phyloP scores from a whole-genome alignment of 2,113 vertebrate genomes.

The Gallinago undulata region DNA sequence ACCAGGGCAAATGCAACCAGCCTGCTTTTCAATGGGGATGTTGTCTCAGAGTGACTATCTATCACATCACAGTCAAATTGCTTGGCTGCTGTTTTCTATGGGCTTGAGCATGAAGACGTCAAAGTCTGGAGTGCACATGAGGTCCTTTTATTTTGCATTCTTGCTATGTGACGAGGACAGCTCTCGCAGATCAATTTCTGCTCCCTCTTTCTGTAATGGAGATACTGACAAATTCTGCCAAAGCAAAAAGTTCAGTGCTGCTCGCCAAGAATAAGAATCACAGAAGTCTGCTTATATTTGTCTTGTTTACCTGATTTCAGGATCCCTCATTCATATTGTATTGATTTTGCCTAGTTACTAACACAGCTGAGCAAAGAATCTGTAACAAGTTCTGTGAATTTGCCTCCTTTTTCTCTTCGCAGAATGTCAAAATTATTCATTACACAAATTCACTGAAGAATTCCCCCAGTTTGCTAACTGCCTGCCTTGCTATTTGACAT shows the following conservation, averaged over 20 bases:
- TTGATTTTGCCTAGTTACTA: not conserved
- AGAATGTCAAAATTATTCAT: not conserved
- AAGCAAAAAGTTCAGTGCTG: not conserved
- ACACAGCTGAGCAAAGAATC: not conserved
- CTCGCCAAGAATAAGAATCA: constrained; percentile 1
- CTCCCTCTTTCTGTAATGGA: constrained; percentile 24
- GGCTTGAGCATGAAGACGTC: not conserved
- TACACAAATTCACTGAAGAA: not conserved
- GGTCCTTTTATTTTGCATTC: constrained; percentile 29
- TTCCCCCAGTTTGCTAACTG: not conserved
- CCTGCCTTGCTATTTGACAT: constrained; percentile 1
- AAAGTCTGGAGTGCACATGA: constrained; percentile 10
- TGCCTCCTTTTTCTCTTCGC: not conserved
- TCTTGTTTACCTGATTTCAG: not conserved
- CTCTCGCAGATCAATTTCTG: constrained; percentile 36
- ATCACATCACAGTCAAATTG: not conserved
- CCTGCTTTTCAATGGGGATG: constrained; percentile 33
- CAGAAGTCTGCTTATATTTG: not conserved
- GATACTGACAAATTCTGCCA: constrained; percentile 11
- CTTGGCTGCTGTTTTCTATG: not conserved
- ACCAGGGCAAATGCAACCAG: constrained; percentile 43
- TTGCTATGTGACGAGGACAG: not conserved
- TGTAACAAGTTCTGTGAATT: not conserved
- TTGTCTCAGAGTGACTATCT: constrained; percentile 31
- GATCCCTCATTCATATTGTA: not conserved